phyloP scores from a whole-genome alignment of 2,888 invertebrate genomes.

The Byasa hedistus region DNA sequence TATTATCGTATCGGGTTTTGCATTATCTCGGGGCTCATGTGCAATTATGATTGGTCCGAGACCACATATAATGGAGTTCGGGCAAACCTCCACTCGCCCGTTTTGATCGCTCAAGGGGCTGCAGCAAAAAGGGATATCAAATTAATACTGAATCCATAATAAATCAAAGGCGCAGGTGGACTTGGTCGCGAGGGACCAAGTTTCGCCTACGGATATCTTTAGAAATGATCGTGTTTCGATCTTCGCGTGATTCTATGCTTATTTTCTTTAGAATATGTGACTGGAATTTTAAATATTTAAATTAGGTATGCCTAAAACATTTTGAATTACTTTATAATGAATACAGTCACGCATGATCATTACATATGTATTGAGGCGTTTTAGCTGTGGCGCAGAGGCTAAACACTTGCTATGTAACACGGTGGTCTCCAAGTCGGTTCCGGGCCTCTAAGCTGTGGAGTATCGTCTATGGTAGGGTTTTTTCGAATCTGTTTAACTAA shows the following conservation, averaged over 20 bases:
- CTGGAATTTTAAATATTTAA: constrained; percentile 56
- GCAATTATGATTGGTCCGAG: constrained; percentile 76
- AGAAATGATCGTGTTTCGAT: constrained; percentile 69
- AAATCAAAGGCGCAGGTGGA: constrained; percentile 79
- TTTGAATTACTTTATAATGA: not conserved
- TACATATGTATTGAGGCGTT: not conserved
- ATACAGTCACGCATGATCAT: not conserved
- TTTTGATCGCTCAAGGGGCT: constrained; percentile 75
- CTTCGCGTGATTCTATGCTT: constrained; percentile 38
- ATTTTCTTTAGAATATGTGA: constrained; percentile 36
- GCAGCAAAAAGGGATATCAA: constrained; percentile 78
- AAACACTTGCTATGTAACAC: too few relatives aligned
- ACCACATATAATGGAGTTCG: constrained; percentile 73
- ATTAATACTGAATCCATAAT: constrained; percentile 80
- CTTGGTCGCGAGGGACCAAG: constrained; percentile 64
- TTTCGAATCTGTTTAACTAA: too few relatives aligned
- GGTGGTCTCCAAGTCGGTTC: too few relatives aligned
- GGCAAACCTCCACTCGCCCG: constrained; percentile 62
- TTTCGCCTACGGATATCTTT: constrained; percentile 74
- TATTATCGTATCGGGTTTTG: constrained; percentile 60
- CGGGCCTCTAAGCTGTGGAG: too few relatives aligned
- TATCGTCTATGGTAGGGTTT: too few relatives aligned
- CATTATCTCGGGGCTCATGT: constrained; percentile 70
- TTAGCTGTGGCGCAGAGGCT: not conserved
- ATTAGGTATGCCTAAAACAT: not conserved